Evolutionary conservation across 2,888 invertebrate species (phyloP).

Genomic region (Cheilosia urbana): DNA sequence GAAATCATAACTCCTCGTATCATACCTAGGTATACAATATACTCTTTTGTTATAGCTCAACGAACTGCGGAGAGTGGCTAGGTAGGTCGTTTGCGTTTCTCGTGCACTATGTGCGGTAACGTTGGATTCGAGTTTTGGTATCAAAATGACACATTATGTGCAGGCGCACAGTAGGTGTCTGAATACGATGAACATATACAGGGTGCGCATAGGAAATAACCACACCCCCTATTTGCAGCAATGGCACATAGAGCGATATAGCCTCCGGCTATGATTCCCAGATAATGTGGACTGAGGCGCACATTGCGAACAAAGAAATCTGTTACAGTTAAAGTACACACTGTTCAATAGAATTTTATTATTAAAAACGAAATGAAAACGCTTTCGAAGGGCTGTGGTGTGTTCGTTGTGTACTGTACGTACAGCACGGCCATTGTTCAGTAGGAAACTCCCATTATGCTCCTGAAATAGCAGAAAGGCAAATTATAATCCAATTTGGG

Average conservation of each 20-base stretch:
- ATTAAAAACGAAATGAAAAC: conserved; percentile 59
- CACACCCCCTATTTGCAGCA: conserved; percentile 78
- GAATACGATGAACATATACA: conserved; percentile 76
- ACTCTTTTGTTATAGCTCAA: conserved; percentile 63
- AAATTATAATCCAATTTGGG: conserved; percentile 77
- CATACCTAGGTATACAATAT: too few species aligned
- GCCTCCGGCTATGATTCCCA: conserved; percentile 62
- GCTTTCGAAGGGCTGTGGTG: conserved; percentile 30
- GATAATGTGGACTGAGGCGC: conserved; percentile 65
- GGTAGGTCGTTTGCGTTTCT: conserved; percentile 39
- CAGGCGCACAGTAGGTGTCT: conserved; percentile 66
- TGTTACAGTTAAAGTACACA: conserved; percentile 69
- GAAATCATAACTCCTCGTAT: conserved; percentile 55
- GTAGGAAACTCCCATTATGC: conserved; percentile 61
- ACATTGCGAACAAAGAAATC: conserved; percentile 67
- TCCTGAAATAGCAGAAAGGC: conserved; percentile 63
- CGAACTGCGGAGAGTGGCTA: conserved; percentile 61
- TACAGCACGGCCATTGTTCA: conserved; percentile 56
- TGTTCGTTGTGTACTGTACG: neutral
- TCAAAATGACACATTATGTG: conserved; percentile 83
- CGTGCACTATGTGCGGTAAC: conserved; percentile 3
- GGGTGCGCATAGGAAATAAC: conserved; percentile 77
- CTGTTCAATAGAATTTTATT: conserved; percentile 69
- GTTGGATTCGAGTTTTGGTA: conserved; percentile 77
- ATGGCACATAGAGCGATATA: conserved; percentile 48